phyloP scores from a whole-genome alignment of 2,113 vertebrate genomes.

The Cebus imitator region DNA sequence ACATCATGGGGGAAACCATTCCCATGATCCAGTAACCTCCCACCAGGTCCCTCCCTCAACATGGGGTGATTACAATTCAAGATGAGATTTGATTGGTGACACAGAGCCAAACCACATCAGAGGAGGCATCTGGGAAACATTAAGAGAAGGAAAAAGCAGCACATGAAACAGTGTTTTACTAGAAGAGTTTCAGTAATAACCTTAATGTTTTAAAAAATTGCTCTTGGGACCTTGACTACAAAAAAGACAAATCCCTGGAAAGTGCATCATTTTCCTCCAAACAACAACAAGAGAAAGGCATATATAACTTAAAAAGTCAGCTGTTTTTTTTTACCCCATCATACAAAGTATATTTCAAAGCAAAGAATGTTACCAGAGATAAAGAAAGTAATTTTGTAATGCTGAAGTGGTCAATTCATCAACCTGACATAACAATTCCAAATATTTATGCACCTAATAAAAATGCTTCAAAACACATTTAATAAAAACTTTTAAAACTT shows the following conservation, averaged over 20 bases:
- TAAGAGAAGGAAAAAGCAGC: neutral
- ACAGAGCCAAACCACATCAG: too few species aligned
- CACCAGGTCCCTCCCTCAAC: too few species aligned
- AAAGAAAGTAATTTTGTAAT: neutral
- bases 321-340: neutral
- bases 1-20: too few species aligned
- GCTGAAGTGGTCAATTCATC: neutral
- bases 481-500: conserved; percentile 4
- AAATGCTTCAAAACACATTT: neutral
- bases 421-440: neutral
- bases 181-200: neutral
- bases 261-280: neutral
- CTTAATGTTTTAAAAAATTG: neutral
- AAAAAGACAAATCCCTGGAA: neutral
- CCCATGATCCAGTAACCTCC: too few species aligned
- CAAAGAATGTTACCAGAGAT: neutral
- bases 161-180: neutral
- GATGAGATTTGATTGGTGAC: too few species aligned
- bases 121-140: neutral
- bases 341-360: neutral
- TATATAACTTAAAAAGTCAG: neutral
- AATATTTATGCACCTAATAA: neutral
- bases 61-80: too few species aligned
- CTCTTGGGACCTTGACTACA: neutral
- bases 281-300: neutral